phyloP scores from a whole-genome alignment of 2,797 vertebrate genomes.

The Rachycentron canadum region DNA sequence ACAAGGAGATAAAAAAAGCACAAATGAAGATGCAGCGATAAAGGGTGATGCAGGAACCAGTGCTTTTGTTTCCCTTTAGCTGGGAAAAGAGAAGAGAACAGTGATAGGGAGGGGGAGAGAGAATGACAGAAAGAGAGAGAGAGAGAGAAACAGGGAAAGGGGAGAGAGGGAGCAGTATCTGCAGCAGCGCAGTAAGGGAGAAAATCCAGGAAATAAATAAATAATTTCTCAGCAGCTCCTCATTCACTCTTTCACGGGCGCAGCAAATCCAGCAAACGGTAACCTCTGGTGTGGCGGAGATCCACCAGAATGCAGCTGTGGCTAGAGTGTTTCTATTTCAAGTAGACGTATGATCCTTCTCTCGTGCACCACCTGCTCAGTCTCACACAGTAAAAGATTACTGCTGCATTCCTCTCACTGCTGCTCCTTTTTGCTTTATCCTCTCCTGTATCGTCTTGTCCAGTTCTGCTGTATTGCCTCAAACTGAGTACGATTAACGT shows the following conservation, averaged over 20 bases:
- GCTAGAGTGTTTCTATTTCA: constrained; percentile 69
- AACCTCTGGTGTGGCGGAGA: constrained; percentile 60
- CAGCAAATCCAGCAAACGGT: constrained; percentile 58
- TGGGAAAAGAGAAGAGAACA: constrained; percentile 58
- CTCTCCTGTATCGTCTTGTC: constrained; percentile 67
- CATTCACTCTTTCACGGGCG: constrained; percentile 60
- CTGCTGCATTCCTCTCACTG: constrained; percentile 80
- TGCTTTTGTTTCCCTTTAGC: constrained; percentile 78
- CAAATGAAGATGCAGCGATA: constrained; percentile 59
- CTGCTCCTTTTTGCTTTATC: constrained; percentile 62
- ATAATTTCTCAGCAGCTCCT: constrained; percentile 80
- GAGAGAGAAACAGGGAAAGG: constrained; percentile 39
- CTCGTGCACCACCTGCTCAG: constrained; percentile 78
- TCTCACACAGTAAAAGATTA: constrained; percentile 74
- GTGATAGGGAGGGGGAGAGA: constrained; percentile 56
- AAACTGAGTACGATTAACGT: constrained; percentile 64
- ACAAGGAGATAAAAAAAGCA: constrained; percentile 58
- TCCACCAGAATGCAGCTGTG: constrained; percentile 56
- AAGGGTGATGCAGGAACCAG: constrained; percentile 67
- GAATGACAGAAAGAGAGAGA: constrained; percentile 36
- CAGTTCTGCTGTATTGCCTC: constrained; percentile 59
- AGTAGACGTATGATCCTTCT: constrained; percentile 60
- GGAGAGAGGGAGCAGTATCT: constrained; percentile 75
- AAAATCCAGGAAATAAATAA: constrained; percentile 85
- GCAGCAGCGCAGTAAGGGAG: constrained; percentile 84